Evolutionary conservation across 2,888 invertebrate species (phyloP), one percentile per base, ranked within the genome.

Genomic region (Tipula vernalis): DNA sequence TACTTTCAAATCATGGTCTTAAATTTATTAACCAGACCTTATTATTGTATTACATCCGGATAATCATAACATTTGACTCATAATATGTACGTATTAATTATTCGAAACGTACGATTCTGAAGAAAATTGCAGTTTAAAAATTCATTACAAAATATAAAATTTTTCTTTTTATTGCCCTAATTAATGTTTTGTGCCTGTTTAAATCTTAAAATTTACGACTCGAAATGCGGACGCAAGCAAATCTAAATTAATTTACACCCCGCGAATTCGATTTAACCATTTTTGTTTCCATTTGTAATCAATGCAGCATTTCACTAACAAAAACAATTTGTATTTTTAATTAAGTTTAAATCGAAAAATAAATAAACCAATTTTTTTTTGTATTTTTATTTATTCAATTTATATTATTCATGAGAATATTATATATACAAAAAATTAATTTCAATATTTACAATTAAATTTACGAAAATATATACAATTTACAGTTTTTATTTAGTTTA

Each of bases 381-480:
- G 3, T 44, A 44, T 44, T 51, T 51, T n/a, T 51, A 15, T 44
- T 57, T 57, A 57, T 57, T 57, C 6, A 57, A 57, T 57, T 57
- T 57, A 57, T 39, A 6, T 39, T 39, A 39, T 39, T 39, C 39
- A 39, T 44, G 44, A 12, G 44, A 44, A 42, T 2, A 5, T 28
- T 71, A 71, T 51, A 71, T 28, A 71, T 8, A 28, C 8, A 28
- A 71, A 71, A 51, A 28, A 2, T 51, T 51, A 51, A 71, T 71
- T 71, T 71, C 71, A 71, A 71, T 71, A 71, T 71, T 71, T 71
- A 71, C 71, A 71, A 71, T 71, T 71, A 71, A 71, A 71, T 57
- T 15, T 71, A 10, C 71, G 28, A 71, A 71, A 28, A 10, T 71
- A 28, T 71, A 5, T 71, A 71, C 71, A 28, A 71, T 71, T 71